Percentiles rank a stretch among this genome's conserved stretches.
These are phyloP conservation scores for Nemopilema nomurai DNA, from an alignment of 30 jellyfish, hydroid and myxozoan species.

Conservation along the genomic window DNA sequence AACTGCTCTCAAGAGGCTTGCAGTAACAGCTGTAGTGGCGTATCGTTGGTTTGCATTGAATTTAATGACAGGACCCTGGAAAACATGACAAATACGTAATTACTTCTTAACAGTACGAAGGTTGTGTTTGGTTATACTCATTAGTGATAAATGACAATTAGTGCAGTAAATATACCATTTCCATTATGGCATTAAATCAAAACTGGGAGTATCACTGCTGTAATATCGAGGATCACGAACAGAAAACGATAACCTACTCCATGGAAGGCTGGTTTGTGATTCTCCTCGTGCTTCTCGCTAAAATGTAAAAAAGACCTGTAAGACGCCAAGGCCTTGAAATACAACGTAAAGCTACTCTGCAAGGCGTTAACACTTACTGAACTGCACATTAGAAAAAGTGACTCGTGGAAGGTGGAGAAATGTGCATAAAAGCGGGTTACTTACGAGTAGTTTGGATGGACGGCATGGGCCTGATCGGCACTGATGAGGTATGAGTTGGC, in stretches of 20 bases:
- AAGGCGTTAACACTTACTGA: too few relatives aligned
- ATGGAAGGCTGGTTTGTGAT: conserved; percentile 78
- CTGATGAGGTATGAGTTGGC: conserved; percentile 88
- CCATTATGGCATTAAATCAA: not conserved
- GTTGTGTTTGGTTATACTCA: too few relatives aligned
- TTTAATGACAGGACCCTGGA: conserved; percentile 86
- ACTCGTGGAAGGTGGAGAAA: not conserved
- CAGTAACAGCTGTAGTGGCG: conserved; percentile 93
- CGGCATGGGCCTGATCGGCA: conserved; percentile 99
- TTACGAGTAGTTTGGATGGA: conserved; percentile 94
- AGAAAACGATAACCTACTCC: conserved; percentile 34
- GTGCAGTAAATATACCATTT: too few relatives aligned
- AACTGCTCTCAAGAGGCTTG: conserved; percentile 72
- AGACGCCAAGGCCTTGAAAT: too few relatives aligned
- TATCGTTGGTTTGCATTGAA: conserved; percentile 77
- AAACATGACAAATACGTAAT: not conserved
- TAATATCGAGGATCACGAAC: too few relatives aligned
- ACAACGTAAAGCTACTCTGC: too few relatives aligned
- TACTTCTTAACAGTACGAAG: too few relatives aligned
- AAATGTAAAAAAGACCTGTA: not conserved
- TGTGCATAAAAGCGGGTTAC: not conserved
- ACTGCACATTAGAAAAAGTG: too few relatives aligned
- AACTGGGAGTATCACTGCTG: not conserved
- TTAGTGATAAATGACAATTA: too few relatives aligned
- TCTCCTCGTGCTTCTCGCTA: conserved; percentile 86